Percentiles rank a stretch among this genome's conserved stretches.
Conservation (phyloP, 2,888 invertebrate species). For the Pollenia angustigena region DNA sequence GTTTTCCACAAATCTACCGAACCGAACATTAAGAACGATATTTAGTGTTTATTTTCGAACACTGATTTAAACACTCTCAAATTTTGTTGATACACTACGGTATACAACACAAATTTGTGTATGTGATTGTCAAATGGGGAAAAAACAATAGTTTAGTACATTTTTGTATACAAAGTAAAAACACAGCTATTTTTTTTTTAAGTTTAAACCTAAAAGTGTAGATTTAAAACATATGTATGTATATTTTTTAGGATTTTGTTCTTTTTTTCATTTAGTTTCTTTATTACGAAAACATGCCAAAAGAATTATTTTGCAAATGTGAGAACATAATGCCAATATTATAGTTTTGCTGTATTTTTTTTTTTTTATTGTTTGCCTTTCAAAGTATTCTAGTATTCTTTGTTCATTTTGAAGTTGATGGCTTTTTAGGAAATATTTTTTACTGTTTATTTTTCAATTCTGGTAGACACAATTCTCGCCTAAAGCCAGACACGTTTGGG, state of each 20-base stretch:
- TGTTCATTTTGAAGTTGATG: slow-evolving; percentile 62
- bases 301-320: slow-evolving; percentile 67
- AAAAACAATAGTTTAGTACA: not conserved
- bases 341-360: slow-evolving; percentile 2
- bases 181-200: not conserved
- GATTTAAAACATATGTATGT: slow-evolving; percentile 54
- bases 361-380: slow-evolving; percentile 15
- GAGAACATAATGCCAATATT: slow-evolving; percentile 61
- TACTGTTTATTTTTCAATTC: slow-evolving; percentile 16
- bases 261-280: slow-evolving; percentile 14
- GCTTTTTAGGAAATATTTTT: slow-evolving; percentile 43
- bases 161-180: slow-evolving; percentile 29
- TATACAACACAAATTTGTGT: not conserved
- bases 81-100: not conserved
- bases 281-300: slow-evolving; percentile 59
- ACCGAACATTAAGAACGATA: too few species aligned
- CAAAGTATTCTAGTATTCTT: slow-evolving; percentile 42
- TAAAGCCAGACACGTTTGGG: slow-evolving; percentile 18
- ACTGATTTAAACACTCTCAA: too few species aligned
- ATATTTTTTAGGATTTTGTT: slow-evolving; percentile 28
- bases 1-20: too few species aligned
- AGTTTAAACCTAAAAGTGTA: slow-evolving; percentile 42
- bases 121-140: slow-evolving; percentile 6
- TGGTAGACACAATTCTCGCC: slow-evolving; percentile 10
- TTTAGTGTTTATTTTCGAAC: too few species aligned